Conservation (phyloP, 2,113 vertebrate species). For the Athene cunicularia region DNA sequence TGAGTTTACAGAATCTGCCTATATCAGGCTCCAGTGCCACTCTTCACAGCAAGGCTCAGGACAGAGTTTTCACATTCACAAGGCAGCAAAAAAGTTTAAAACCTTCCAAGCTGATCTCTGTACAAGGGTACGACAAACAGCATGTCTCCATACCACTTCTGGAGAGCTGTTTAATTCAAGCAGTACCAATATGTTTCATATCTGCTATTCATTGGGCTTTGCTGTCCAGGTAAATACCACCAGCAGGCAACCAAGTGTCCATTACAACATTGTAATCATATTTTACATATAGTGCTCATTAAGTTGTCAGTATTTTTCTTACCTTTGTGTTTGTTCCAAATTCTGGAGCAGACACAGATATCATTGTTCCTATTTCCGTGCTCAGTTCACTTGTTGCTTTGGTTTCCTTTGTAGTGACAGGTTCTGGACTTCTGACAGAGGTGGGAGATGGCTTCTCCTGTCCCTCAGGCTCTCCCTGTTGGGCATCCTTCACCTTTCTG, state of each 20-base stretch:
- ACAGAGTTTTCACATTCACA: background rate
- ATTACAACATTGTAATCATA: background rate
- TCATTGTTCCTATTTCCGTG: slow-evolving; percentile 93
- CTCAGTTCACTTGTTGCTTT: slow-evolving; percentile 85
- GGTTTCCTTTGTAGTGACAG: slow-evolving; percentile 83
- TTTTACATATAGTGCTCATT: background rate
- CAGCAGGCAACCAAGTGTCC: background rate
- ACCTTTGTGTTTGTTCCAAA: slow-evolving; percentile 91
- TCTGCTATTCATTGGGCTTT: background rate
- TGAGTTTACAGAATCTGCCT: background rate
- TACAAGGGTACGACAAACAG: background rate
- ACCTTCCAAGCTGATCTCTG: background rate
- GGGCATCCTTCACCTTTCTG: slow-evolving; percentile 93
- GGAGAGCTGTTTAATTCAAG: background rate
- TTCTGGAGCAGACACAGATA: slow-evolving; percentile 89
- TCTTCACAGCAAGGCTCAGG: background rate
- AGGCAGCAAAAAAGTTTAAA: background rate
- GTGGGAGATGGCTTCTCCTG: slow-evolving; percentile 83
- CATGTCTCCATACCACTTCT: background rate
- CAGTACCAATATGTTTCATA: background rate
- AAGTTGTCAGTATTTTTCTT: background rate
- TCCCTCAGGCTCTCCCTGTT: slow-evolving; percentile 86
- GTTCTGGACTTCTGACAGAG: slow-evolving; percentile 81
- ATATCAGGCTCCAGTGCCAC: background rate
- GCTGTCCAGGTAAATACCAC: background rate